phyloP scores from a whole-genome alignment of 2,888 invertebrate genomes.

The Mythimna vitellina region DNA sequence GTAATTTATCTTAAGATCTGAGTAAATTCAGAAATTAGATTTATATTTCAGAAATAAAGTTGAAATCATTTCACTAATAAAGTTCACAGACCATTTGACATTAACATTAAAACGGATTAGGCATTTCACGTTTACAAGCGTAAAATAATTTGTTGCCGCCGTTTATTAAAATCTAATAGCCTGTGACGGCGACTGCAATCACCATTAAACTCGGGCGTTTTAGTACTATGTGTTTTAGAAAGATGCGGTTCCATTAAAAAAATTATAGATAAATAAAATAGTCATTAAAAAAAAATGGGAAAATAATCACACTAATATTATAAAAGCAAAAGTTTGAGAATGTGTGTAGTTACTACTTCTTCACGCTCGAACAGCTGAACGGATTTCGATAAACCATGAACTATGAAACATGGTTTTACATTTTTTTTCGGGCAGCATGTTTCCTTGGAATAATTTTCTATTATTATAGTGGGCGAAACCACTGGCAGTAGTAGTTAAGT shows the following conservation, averaged over 20 bases:
- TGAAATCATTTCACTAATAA: constrained; percentile 28
- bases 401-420: too few relatives aligned
- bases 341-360: too few relatives aligned
- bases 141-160: constrained; percentile 20
- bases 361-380: too few relatives aligned
- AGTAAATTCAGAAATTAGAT: background rate
- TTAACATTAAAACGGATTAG: constrained; percentile 33
- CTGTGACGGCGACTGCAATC: constrained; percentile 13
- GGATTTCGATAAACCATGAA: too few relatives aligned
- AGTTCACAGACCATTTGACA: constrained; percentile 39
- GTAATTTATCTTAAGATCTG: constrained; percentile 1
- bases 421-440: too few relatives aligned
- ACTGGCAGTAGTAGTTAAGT: too few relatives aligned
- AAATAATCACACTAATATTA: background rate
- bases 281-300: background rate
- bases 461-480: too few relatives aligned
- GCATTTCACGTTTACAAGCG: constrained; percentile 20
- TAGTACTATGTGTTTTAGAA: background rate
- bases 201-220: background rate
- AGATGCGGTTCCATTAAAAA: background rate
- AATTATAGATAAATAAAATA: background rate
- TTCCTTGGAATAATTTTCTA: too few relatives aligned
- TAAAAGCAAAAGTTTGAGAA: too few relatives aligned
- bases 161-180: constrained; percentile 35
- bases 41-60: constrained; percentile 7